These are phyloP conservation scores for Drosophila lacteicornis DNA, from an alignment of 1,140 invertebrate species.

Conservation along the genomic window DNA sequence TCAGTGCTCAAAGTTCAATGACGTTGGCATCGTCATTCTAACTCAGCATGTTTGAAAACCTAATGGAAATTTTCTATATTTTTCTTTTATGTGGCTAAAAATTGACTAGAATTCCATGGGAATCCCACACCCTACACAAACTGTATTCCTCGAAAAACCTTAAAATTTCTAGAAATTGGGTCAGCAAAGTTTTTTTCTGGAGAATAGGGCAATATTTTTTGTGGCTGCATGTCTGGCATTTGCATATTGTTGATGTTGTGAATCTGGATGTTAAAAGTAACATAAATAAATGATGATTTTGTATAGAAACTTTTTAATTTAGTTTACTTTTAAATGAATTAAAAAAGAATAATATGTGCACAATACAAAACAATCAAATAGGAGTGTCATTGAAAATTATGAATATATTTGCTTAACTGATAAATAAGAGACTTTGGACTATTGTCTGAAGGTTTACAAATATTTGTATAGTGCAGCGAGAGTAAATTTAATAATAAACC, in stretches of 20 bases:
- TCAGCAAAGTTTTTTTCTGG: constrained; percentile 8
- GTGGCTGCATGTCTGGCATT: constrained; percentile 15
- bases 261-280: not conserved
- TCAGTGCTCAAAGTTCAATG: constrained; percentile 54
- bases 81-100: constrained; percentile 15
- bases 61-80: constrained; percentile 35
- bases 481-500: too few species aligned
- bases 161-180: constrained; percentile 6
- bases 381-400: not conserved
- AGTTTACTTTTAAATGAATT: not conserved
- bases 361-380: not conserved
- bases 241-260: constrained; percentile 1
- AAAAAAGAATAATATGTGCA: not conserved
- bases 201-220: constrained; percentile 9
- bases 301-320: not conserved
- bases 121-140: not conserved
- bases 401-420: not conserved
- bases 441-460: too few species aligned
- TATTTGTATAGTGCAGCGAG: too few species aligned
- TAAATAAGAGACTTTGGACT: not conserved
- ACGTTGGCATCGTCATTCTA: constrained; percentile 44
- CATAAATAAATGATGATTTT: not conserved
- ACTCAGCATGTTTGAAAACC: constrained; percentile 15
- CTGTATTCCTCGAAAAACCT: constrained; percentile 5
- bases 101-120: constrained; percentile 11